Evolutionary conservation across 2,888 invertebrate species (phyloP).

Genomic region (Trimorus sp.): DNA sequence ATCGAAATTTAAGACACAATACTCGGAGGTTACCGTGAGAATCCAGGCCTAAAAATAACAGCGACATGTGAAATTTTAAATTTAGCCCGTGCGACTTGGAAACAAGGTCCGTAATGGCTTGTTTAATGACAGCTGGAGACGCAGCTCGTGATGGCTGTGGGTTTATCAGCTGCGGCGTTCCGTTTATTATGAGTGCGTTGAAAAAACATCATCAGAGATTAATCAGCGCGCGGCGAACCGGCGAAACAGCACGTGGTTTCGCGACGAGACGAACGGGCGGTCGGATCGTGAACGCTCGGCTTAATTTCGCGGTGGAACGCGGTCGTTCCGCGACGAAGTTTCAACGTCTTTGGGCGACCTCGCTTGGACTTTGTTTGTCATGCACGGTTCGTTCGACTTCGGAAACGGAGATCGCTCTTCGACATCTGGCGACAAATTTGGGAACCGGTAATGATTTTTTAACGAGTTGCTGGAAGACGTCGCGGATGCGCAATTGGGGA

Average conservation of each 20-base stretch:
- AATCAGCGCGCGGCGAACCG: not conserved
- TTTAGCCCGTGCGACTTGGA: not conserved
- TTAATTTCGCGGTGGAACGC: too few species aligned
- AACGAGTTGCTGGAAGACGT: constrained; percentile 19
- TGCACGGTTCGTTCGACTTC: too few species aligned
- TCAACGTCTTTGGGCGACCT: too few species aligned
- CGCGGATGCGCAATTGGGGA: not conserved
- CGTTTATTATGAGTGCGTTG: constrained; percentile 20
- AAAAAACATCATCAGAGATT: not conserved
- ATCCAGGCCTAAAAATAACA: too few species aligned
- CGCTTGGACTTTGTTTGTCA: too few species aligned
- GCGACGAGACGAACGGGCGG: too few species aligned
- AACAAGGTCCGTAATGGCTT: constrained; percentile 18
- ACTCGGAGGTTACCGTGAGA: too few species aligned
- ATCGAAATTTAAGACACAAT: too few species aligned
- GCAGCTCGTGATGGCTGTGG: not conserved
- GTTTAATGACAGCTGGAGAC: constrained; percentile 35
- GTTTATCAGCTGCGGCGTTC: not conserved
- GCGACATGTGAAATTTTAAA: too few species aligned
- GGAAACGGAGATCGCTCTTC: too few species aligned
- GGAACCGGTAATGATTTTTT: constrained; percentile 42
- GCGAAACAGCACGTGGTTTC: not conserved
- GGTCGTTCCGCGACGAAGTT: too few species aligned
- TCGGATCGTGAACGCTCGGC: not conserved
- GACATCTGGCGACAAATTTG: constrained; percentile 34